Evolutionary conservation across 2,113 vertebrate species (phyloP), one percentile per base, ranked within the genome.

Genomic region (Platichthys flesus): DNA sequence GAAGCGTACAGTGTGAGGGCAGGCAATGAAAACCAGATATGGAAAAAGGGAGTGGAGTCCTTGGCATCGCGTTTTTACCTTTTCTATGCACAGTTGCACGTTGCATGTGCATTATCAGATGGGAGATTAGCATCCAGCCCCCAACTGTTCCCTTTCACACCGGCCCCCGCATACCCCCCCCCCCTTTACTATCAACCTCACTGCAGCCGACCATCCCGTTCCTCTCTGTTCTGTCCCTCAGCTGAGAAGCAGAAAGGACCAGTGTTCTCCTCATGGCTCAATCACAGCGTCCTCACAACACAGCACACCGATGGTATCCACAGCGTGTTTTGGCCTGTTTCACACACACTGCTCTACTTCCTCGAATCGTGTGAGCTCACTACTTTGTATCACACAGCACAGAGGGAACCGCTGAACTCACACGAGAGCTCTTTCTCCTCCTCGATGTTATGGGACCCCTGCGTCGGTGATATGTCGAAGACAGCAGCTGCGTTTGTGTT

Each of bases 321-420:
- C 24, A 69, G 77, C 93, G 0, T 89, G 86, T 92, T 90, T 85
- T 70, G 80, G 52, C 90, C 82, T 83, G 90, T 61, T 31, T 73
- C 26, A 26, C 26, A 26, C 16, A 60, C 18, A 60, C 10, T 60
- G 26, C 10, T 60, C 35, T 31, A 18, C 24, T 9, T 60, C 18
- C 16, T 35, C 58, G 9, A 58, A 31, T 58, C 56, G 14, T 31
- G 26, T 58, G 2, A 18, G 56, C 24, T 9, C 15, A 60, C 58
- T 26, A 12, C 6, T 58, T 31, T 28, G 2, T 28, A 60, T 35
- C 26, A 20, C 4, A 35, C 28, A 18, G 28, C 58, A 20, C 0
- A 9, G 8, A 15, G 18, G 26, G 20, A 35, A 4, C 28, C n/a
- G 9, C 58, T 60, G 58, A 60, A 16, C 28, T 20, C 28, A 5